phyloP scores from a whole-genome alignment of 2,888 invertebrate species.

The Eledona agricola region DNA sequence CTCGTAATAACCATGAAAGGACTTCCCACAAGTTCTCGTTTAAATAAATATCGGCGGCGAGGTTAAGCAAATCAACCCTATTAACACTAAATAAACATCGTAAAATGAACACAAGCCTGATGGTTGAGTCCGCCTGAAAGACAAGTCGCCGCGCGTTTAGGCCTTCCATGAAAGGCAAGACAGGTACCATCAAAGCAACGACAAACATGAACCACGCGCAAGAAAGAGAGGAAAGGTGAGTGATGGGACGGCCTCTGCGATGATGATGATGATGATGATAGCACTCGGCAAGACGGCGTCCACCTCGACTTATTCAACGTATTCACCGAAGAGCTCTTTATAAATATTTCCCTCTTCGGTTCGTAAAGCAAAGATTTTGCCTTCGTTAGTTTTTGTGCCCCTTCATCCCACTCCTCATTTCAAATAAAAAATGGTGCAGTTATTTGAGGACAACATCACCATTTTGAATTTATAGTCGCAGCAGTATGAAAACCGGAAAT shows the following conservation, averaged over 20 bases:
- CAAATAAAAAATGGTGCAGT: too few relatives aligned
- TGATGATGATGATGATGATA: conserved; percentile 20
- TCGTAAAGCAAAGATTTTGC: too few relatives aligned
- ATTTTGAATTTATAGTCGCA: too few relatives aligned
- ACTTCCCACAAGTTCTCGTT: conserved; percentile 14
- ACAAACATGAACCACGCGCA: conserved; percentile 8
- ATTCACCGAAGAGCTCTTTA: conserved; percentile 14
- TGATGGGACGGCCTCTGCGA: conserved; percentile 17
- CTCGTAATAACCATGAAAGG: conserved; percentile 4
- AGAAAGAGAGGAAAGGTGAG: conserved; percentile 15
- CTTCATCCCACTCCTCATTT: too few relatives aligned
- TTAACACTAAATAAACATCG: conserved; percentile 25
- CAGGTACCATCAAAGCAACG: conserved; percentile 27
- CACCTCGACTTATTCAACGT: conserved; percentile 12
- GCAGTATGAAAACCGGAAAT: too few relatives aligned
- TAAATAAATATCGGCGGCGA: conserved; percentile 13
- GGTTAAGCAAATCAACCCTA: conserved; percentile 21
- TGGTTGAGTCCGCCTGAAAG: conserved; percentile 11
- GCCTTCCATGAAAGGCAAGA: conserved; percentile 25
- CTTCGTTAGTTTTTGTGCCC: too few relatives aligned
- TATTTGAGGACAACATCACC: too few relatives aligned
- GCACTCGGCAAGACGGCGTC: conserved; percentile 7
- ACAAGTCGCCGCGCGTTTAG: conserved; percentile 14
- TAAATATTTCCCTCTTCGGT: too few relatives aligned
- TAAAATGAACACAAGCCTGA: conserved; percentile 16